Percentiles rank a stretch among this genome's conserved stretches.
Evolutionary conservation across 2,113 vertebrate genomes (phyloP).

Genomic region (Centropus bengalensis): DNA sequence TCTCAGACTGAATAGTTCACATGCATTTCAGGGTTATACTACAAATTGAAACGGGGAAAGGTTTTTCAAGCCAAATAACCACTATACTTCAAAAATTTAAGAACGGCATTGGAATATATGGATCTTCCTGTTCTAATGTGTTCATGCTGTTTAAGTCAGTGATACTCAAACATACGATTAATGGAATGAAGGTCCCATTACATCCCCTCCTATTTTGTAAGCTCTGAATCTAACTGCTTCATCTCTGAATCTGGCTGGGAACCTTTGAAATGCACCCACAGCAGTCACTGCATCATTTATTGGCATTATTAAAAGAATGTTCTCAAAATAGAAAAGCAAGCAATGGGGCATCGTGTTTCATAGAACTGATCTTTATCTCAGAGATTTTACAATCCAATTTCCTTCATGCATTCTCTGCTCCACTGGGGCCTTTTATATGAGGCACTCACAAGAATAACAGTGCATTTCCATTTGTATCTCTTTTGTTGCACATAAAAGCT

Average conservation of each 20-base stretch:
- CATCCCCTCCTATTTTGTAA: background rate
- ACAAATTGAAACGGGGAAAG: background rate
- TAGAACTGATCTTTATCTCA: conserved; percentile 57
- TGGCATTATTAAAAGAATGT: conserved; percentile 49
- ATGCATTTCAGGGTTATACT: background rate
- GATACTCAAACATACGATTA: background rate
- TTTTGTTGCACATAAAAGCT: conserved; percentile 64
- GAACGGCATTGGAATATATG: background rate
- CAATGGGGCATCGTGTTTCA: conserved; percentile 43
- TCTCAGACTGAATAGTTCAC: background rate
- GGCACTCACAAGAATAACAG: conserved; percentile 30
- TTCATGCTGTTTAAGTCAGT: conserved; percentile 7
- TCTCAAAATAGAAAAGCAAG: conserved; percentile 61
- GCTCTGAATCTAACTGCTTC: background rate
- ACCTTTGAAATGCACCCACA: background rate
- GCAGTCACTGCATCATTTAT: conserved; percentile 40
- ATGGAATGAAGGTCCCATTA: background rate
- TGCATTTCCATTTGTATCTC: conserved; percentile 37
- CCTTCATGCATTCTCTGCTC: conserved; percentile 25
- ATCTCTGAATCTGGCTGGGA: conserved; percentile 22
- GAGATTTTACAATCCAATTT: conserved; percentile 59
- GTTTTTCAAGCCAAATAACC: background rate
- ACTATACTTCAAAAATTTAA: background rate
- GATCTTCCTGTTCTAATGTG: background rate
- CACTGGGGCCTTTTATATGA: conserved; percentile 44